A percentile compares a stretch with the other conserved stretches of the same genome.
Evolutionary conservation across 1,140 invertebrate species (phyloP).

Genomic region (Heterodera carotae): DNA sequence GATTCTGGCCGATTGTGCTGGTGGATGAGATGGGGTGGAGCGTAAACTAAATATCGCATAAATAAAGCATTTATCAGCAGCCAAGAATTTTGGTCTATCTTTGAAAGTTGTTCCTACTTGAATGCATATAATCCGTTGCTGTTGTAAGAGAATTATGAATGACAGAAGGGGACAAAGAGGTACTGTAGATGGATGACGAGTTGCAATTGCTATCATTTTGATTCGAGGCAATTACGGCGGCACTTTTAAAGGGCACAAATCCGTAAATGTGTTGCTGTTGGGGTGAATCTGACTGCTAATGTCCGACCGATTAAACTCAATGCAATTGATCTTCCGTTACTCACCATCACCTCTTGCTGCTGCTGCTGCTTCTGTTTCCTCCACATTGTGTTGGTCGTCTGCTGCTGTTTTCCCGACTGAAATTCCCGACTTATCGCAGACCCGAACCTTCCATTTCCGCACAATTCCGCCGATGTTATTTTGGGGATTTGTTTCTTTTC

Average conservation of each 20-base stretch:
- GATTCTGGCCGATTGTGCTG: slow-evolving; percentile 33
- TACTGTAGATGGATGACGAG: slow-evolving; percentile 9
- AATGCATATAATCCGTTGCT: slow-evolving; percentile 37
- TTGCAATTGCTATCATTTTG: background rate
- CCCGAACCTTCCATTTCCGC: slow-evolving; percentile 19
- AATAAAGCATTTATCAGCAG: background rate
- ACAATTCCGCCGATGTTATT: slow-evolving; percentile 13
- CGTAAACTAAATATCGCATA: slow-evolving; percentile 35
- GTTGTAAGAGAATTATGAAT: slow-evolving; percentile 8
- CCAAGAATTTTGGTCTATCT: background rate
- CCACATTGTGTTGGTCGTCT: slow-evolving; percentile 42
- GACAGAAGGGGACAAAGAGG: slow-evolving; percentile 4
- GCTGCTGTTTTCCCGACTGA: slow-evolving; percentile 36
- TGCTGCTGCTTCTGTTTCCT: slow-evolving; percentile 27
- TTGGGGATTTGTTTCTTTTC: background rate
- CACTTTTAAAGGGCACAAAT: slow-evolving; percentile 42
- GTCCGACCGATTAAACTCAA: background rate
- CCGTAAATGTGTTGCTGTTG: slow-evolving; percentile 40
- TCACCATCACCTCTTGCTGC: background rate
- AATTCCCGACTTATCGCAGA: slow-evolving; percentile 45
- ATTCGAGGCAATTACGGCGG: background rate
- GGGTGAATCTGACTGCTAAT: slow-evolving; percentile 5
- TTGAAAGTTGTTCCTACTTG: slow-evolving; percentile 19
- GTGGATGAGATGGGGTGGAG: slow-evolving; percentile 35
- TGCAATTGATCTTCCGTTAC: background rate